phyloP scores from a whole-genome alignment of 2,113 vertebrate species.

The Eudyptes chrysolophus region DNA sequence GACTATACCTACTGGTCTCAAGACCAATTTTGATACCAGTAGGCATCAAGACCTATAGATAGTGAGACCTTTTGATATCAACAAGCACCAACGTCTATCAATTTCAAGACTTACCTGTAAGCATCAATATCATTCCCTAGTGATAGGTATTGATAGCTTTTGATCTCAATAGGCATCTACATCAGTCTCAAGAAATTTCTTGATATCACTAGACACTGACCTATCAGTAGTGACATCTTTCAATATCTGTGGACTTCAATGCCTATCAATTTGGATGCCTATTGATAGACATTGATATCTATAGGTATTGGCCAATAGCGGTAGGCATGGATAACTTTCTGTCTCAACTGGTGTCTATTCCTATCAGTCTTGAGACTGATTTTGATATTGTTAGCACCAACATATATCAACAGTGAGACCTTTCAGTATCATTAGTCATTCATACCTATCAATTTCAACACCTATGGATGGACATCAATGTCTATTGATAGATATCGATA shows the following conservation, averaged over 20 bases:
- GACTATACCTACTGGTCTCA: background rate
- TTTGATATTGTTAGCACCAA: background rate
- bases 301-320: background rate
- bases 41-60: background rate
- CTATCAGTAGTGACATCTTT: background rate
- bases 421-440: background rate
- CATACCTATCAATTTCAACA: background rate
- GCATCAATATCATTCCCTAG: background rate
- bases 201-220: background rate
- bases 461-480: background rate
- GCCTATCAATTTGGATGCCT: background rate
- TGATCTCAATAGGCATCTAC: background rate
- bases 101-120: background rate
- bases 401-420: background rate
- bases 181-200: background rate
- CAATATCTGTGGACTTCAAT: background rate
- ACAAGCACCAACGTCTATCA: background rate
- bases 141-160: background rate
- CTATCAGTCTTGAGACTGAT: background rate
- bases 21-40: background rate
- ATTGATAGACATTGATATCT: background rate
- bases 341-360: background rate
- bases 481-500: background rate
- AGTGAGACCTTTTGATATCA: background rate
- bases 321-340: background rate